Evolutionary conservation across 2,113 vertebrate species (phyloP), one percentile per base, ranked within the genome.

Genomic region (Gadus chalcogrammus): DNA sequence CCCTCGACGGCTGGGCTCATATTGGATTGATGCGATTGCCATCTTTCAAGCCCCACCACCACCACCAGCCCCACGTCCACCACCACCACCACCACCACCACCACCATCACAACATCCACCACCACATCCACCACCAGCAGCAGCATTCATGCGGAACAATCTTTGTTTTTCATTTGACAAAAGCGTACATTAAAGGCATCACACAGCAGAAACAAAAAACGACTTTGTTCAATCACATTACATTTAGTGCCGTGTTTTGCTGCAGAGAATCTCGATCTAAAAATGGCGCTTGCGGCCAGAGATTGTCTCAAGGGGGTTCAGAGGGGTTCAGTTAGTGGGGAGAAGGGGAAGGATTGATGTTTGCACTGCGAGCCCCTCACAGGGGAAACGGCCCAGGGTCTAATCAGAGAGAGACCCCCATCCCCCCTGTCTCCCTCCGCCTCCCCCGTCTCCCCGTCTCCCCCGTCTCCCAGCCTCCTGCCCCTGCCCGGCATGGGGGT

Each of bases 301-400:
- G 84, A 90, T 84, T 82, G 85, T 90, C 88, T 90, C 80, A 74
- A 83, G 84, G 81, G 86, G 88, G 91, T 89, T 85, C 85, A 88
- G 87, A 88, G 87, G 86, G 82, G 85, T 90, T 88, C 42, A 78
- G 73, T 88, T 88, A 87, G 79, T 67, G 76, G 61, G 61, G 24
- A 22, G 20, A 12, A 22, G 61, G 24, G 31, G 82, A 82, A 83
- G 88, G 84, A 89, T 87, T 89, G 88, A 90, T 91, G 89, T 88
- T 88, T 86, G 85, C 8, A 78, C 83, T 76, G 74, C 64, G 64
- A 85, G 82, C 81, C 73, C 75, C 79, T 70, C 76, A 12, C 6
- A 85, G 80, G 68, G 72, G 79, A 82, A 84, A 82, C 84, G 87
- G 86, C 89, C 88, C 80, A 67, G 78, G 81, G 89, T 89, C 88